Evolutionary conservation across 2,888 invertebrate genomes (phyloP).

Genomic region (Deroplatys truncata): DNA sequence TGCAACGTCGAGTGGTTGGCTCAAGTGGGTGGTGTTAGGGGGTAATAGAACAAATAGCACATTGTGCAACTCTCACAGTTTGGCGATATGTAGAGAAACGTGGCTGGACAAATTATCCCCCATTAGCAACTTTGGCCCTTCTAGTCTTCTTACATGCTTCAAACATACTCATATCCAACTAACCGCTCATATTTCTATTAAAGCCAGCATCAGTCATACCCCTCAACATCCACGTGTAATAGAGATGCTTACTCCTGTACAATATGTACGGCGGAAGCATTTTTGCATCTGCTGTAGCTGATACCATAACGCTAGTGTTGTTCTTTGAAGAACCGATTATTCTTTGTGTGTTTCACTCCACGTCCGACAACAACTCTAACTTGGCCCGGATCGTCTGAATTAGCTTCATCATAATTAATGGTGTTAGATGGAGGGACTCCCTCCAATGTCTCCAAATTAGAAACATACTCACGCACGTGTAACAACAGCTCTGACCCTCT

Average conservation of each 20-base stretch:
- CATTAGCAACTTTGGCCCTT: too few species aligned
- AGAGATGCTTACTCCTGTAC: constrained; percentile 37
- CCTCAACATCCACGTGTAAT: constrained; percentile 19
- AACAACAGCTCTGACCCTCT: constrained; percentile 27
- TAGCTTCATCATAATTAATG: constrained; percentile 40
- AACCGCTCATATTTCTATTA: not conserved
- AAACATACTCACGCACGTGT: constrained; percentile 27
- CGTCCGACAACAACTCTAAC: constrained; percentile 28
- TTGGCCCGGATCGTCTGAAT: constrained; percentile 37
- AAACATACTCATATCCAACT: too few species aligned
- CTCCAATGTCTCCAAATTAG: constrained; percentile 27
- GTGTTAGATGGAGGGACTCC: constrained; percentile 29
- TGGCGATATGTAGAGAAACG: too few species aligned
- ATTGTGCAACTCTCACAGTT: too few species aligned
- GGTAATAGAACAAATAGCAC: too few species aligned
- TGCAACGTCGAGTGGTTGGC: too few species aligned
- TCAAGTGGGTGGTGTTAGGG: too few species aligned
- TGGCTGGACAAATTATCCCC: too few species aligned
- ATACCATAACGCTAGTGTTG: constrained; percentile 37
- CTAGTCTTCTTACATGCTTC: too few species aligned
- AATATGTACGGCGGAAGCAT: constrained; percentile 39
- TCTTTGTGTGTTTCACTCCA: constrained; percentile 31
- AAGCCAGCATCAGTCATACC: not conserved
- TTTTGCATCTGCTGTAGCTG: constrained; percentile 37
- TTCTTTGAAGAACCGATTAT: constrained; percentile 34